These are phyloP conservation scores for Maniola jurtina DNA, from an alignment of 1,140 invertebrate genomes.

Conservation along the genomic window DNA sequence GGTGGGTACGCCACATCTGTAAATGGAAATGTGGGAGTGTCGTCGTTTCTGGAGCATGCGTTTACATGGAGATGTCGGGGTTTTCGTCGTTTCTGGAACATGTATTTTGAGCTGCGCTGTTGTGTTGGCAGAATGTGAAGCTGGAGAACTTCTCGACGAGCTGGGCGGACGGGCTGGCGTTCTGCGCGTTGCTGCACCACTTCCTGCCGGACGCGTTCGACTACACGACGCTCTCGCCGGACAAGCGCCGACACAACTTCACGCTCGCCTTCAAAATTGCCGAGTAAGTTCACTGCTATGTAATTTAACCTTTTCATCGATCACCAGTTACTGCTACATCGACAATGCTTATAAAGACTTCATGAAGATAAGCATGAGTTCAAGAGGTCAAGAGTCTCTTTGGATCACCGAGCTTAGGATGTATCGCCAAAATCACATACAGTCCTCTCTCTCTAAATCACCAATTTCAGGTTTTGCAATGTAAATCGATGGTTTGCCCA, in stretches of 20 bases:
- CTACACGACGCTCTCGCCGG: constrained; percentile 90
- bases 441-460: too few relatives aligned
- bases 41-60: too few relatives aligned
- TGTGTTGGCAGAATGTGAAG: constrained; percentile 89
- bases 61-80: neutral
- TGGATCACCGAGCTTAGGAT: too few relatives aligned
- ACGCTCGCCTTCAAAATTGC: constrained; percentile 97
- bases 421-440: too few relatives aligned
- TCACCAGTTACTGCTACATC: neutral
- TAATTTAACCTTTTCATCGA: too few relatives aligned
- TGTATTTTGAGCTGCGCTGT: neutral
- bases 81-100: neutral
- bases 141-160: constrained; percentile 98
- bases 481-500: too few relatives aligned
- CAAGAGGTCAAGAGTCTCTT: too few relatives aligned
- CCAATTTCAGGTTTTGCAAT: too few relatives aligned
- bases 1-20: too few relatives aligned
- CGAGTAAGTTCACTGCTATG: constrained; percentile 86
- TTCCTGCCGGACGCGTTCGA: constrained; percentile 98
- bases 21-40: too few relatives aligned
- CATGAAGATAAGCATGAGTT: too few relatives aligned
- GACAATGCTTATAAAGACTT: too few relatives aligned
- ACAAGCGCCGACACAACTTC: constrained; percentile 95
- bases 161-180: constrained; percentile 97
- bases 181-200: constrained; percentile 97